phyloP scores from a whole-genome alignment of 1,140 invertebrate species.

The Habropoda laboriosa region DNA sequence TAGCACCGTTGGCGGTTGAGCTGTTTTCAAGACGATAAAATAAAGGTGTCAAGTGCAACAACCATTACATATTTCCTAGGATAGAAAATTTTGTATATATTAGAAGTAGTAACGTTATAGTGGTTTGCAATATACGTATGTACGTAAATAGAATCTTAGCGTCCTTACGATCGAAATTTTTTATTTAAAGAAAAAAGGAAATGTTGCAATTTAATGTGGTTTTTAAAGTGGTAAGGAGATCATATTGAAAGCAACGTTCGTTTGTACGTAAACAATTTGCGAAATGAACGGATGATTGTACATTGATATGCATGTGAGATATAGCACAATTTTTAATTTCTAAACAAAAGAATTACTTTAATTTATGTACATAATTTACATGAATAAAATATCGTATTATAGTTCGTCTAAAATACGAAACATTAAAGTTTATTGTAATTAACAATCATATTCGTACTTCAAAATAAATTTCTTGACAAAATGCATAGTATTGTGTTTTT shows the following conservation, averaged over 20 bases:
- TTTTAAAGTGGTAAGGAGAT: slow-evolving; percentile 26
- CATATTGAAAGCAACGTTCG: slow-evolving; percentile 31
- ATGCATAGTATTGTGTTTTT: slow-evolving; percentile 13
- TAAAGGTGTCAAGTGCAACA: slow-evolving; percentile 37
- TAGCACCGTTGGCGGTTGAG: slow-evolving; percentile 54
- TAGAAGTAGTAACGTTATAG: slow-evolving; percentile 36
- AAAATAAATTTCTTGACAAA: slow-evolving; percentile 30
- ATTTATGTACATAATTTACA: slow-evolving; percentile 59
- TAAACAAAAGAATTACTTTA: slow-evolving; percentile 43
- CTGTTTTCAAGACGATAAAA: slow-evolving; percentile 61
- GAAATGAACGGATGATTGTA: slow-evolving; percentile 48
- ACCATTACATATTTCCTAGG: slow-evolving; percentile 37
- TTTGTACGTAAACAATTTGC: slow-evolving; percentile 41
- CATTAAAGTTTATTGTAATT: slow-evolving; percentile 29
- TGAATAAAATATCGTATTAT: slow-evolving; percentile 44
- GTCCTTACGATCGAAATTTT: slow-evolving; percentile 32
- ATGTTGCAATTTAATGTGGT: slow-evolving; percentile 42
- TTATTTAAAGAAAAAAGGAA: slow-evolving; percentile 39
- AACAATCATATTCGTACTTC: slow-evolving; percentile 23
- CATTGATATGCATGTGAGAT: slow-evolving; percentile 45
- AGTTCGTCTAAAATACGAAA: slow-evolving; percentile 34
- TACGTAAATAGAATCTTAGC: slow-evolving; percentile 24
- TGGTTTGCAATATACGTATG: slow-evolving; percentile 20
- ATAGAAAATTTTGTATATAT: slow-evolving; percentile 59
- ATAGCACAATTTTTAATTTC: slow-evolving; percentile 45